phyloP scores from a whole-genome alignment of 2,888 invertebrate species.

The Agrilus cyanescens region DNA sequence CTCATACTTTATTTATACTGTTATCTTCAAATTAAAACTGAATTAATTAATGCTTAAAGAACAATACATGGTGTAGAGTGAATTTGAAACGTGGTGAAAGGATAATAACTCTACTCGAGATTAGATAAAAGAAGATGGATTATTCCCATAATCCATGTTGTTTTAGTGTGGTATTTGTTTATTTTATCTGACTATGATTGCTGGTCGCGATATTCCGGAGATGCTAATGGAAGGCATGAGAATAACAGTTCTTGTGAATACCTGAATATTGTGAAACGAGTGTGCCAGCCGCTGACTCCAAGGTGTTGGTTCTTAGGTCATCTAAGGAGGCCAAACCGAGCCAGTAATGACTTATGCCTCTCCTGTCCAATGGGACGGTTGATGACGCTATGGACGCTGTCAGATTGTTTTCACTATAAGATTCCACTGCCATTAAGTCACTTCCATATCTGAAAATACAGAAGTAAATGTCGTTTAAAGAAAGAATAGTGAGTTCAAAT shows the following conservation, averaged over 20 bases:
- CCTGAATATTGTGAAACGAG: slow-evolving; percentile 88
- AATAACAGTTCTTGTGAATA: slow-evolving; percentile 21
- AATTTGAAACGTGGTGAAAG: too few relatives aligned
- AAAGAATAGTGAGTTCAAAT: not conserved
- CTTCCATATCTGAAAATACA: slow-evolving; percentile 72
- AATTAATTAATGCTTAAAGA: too few relatives aligned
- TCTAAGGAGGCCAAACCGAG: slow-evolving; percentile 81
- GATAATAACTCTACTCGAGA: too few relatives aligned
- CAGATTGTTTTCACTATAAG: slow-evolving; percentile 83
- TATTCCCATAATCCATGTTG: too few relatives aligned
- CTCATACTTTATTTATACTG: too few relatives aligned
- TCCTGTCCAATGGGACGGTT: slow-evolving; percentile 50
- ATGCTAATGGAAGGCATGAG: too few relatives aligned
- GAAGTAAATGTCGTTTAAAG: not conserved
- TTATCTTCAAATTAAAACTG: too few relatives aligned
- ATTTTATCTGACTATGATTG: too few relatives aligned
- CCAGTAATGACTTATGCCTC: slow-evolving; percentile 67
- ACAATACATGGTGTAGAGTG: too few relatives aligned
- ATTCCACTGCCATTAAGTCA: slow-evolving; percentile 84
- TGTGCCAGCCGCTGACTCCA: slow-evolving; percentile 84
- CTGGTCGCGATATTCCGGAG: too few relatives aligned
- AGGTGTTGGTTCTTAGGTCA: slow-evolving; percentile 85
- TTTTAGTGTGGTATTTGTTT: too few relatives aligned
- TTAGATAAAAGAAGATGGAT: too few relatives aligned
- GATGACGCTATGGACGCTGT: slow-evolving; percentile 67